Base-by-base conservation (phyloP, 2,888 invertebrate genomes). In the Tachina fera region DNA sequence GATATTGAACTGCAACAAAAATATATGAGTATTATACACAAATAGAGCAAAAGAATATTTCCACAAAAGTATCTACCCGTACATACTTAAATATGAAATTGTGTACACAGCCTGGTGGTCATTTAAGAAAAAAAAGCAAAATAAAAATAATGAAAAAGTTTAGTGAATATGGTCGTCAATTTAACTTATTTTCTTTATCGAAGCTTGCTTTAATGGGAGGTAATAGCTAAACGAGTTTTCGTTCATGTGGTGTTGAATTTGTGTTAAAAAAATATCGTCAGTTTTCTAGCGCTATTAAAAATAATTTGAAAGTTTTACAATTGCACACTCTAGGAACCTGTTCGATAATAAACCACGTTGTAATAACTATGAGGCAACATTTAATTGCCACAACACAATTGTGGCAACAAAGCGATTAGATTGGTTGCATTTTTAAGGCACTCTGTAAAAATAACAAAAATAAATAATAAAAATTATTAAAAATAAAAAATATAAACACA, bases 1-100 rank as follows among this genome's bases (percentile, higher is more conserved):
- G 91, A 90, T 91, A 91, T 90, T 90, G 90, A 90, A 89, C 70
- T 51, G 11, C 31, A 58, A 49, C 1, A 49, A 86, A 86, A 51
- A 22, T 3, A 41, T 56, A 49, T 9, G 11, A 61, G 0, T 22
- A 8, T 39, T 43, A 6, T 14, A 43, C 19, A 58, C 11, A 67
- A 67, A 47, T 58, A 8, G 47, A 67, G 56, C 9, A 22, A 70
- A 45, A 43, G 8, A 41, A n/a, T 41, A 56, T 41, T 39, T 41
- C 39, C 41, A 41, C 60, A 41, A 60, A 61, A 56, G 31, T 31
- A 31, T 31, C 31, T 31, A 31, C 31, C 6, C 31, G 31, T 31
- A 71, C 53, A 31, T 61, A 63, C 56, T 39, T 71, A 56, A 31
- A 31, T 19, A 60, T 13, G 31, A 49, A 11, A 14, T 49, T 65